Conservation (phyloP, 2,888 invertebrate genomes). For the Cataglyphis altisquamis region DNA sequence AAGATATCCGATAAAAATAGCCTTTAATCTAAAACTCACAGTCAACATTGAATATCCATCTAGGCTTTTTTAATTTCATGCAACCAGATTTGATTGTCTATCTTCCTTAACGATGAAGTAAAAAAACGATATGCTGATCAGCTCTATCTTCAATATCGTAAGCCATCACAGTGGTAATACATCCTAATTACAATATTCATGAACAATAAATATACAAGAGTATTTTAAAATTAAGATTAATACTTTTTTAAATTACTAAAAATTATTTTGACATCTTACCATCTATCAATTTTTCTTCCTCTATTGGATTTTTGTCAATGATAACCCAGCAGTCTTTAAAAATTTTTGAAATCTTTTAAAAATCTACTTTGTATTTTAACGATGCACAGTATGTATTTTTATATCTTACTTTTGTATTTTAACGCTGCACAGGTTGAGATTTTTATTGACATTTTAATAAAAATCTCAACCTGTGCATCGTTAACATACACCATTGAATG, state of each 20-base stretch:
- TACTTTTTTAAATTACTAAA: background rate
- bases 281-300: slow-evolving; percentile 91
- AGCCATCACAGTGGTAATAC: slow-evolving; percentile 89
- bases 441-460: slow-evolving; percentile 97
- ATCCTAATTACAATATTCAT: slow-evolving; percentile 67
- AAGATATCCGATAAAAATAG: background rate
- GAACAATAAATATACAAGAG: background rate
- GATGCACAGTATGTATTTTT: too few relatives aligned
- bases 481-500: slow-evolving; percentile 94
- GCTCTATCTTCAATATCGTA: slow-evolving; percentile 94
- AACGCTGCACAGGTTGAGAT: slow-evolving; percentile 89
- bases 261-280: slow-evolving; percentile 79
- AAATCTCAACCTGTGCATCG: slow-evolving; percentile 94
- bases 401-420: too few relatives aligned
- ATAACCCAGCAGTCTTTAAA: slow-evolving; percentile 88
- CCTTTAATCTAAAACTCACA: slow-evolving; percentile 66
- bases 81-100: slow-evolving; percentile 92
- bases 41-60: slow-evolving; percentile 95
- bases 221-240: slow-evolving; percentile 4
- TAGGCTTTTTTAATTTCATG: slow-evolving; percentile 91
- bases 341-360: slow-evolving; percentile 80
- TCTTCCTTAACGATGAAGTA: slow-evolving; percentile 88
- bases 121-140: slow-evolving; percentile 91
- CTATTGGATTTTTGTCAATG: slow-evolving; percentile 90
- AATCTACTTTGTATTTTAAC: too few relatives aligned